Conservation (phyloP, 2,113 vertebrate genomes). For the Hiodon tergisus region DNA sequence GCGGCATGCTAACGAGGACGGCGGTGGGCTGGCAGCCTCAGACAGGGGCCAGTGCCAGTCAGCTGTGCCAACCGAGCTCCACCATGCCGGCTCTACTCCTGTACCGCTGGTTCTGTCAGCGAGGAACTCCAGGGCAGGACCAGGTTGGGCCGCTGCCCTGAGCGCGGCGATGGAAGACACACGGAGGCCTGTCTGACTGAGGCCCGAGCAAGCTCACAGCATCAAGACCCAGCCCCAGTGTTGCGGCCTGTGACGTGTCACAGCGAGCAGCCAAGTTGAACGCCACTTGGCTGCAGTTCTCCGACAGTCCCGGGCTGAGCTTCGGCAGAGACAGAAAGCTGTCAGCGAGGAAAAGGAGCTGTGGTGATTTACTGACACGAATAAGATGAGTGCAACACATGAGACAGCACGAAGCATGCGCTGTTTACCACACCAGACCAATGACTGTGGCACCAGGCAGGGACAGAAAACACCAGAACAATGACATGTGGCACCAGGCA, state of each 20-base stretch:
- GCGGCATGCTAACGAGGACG: conserved; percentile 47
- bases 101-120: too few species aligned
- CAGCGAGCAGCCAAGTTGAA: conserved; percentile 3
- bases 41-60: not conserved
- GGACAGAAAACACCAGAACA: too few species aligned
- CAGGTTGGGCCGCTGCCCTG: not conserved
- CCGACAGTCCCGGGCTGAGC: not conserved
- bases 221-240: not conserved
- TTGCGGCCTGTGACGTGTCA: not conserved
- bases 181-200: not conserved
- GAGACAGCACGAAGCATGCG: not conserved
- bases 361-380: conserved; percentile 17
- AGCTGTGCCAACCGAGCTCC: not conserved
- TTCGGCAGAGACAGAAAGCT: conserved; percentile 11
- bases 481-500: not conserved
- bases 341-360: conserved; percentile 11
- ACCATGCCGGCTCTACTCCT: not conserved
- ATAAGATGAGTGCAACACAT: conserved; percentile 7
- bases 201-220: not conserved
- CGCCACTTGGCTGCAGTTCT: not conserved
- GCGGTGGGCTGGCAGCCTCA: conserved; percentile 30
- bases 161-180: not conserved
- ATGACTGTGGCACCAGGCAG: not conserved
- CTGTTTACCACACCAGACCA: too few species aligned
- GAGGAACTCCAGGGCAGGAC: not conserved